These are phyloP conservation scores for Sarotherodon lohbergeri DNA, from an alignment of 2,113 vertebrate genomes.

Conservation along the genomic window DNA sequence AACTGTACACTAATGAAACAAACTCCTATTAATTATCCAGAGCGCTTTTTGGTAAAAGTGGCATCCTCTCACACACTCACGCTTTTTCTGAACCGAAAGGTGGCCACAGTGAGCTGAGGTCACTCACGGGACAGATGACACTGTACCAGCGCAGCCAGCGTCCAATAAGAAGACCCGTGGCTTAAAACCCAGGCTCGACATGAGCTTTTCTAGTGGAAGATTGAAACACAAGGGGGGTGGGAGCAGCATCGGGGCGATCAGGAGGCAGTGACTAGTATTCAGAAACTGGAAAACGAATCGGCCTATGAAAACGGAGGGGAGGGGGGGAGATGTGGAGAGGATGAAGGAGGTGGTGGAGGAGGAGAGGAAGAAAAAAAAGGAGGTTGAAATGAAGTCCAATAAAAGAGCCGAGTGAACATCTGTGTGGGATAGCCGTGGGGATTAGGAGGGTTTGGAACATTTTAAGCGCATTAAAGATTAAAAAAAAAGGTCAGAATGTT, in stretches of 20 bases:
- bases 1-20: slow-evolving; percentile 11
- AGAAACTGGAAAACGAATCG: slow-evolving; percentile 51
- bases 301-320: not conserved
- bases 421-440: slow-evolving; percentile 73
- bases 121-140: not conserved
- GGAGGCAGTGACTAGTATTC: slow-evolving; percentile 44
- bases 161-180: slow-evolving; percentile 3
- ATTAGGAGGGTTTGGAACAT: slow-evolving; percentile 76
- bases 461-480: slow-evolving; percentile 81
- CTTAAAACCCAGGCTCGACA: not conserved
- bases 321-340: not conserved
- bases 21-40: slow-evolving; percentile 13
- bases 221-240: not conserved
- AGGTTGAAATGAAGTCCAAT: slow-evolving; percentile 69
- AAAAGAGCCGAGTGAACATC: slow-evolving; percentile 74
- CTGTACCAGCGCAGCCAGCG: not conserved
- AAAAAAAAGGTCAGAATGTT: slow-evolving; percentile 81
- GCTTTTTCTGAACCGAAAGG: not conserved
- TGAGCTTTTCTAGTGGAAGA: slow-evolving; percentile 14
- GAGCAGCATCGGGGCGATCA: not conserved
- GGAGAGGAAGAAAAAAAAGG: not conserved
- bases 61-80: not conserved
- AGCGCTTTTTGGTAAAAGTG: not conserved
- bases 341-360: not conserved
- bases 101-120: not conserved